Base-by-base conservation (phyloP, 2,888 invertebrate genomes). In the Mythimna lalbum region DNA sequence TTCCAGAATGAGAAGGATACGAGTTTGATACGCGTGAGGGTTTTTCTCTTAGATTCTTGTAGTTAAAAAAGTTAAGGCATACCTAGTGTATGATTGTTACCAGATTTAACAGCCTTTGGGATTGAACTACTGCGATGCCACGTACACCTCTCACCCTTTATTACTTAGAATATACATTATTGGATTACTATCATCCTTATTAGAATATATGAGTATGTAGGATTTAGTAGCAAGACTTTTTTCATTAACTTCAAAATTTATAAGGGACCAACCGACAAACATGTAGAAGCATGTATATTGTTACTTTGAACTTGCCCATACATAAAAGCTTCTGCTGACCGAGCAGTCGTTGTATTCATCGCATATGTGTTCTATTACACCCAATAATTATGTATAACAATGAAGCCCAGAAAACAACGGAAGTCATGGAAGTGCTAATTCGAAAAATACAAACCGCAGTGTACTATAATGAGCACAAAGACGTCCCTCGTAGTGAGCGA, bases 381-480 rank as follows among this genome's bases (percentile, higher is more conserved):
- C 87, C 87, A 85, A 88, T 91, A 91, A 93, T 94, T 89, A 91
- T 79, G 72, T 83, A 76, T 88, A 91, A 94, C 93, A 94, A 94
- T 93, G 93, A 90, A 85, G 88, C 88, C 90, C 89, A 82, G 86
- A 86, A 86, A 86, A 88, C 88, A 93, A 90, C 93, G 93, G 94
- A 94, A 93, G 89, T 88, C 87, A 90, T 92, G 89, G 90, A 94
- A 94, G 95, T 95, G 96, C 91, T 95, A 96, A 96, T 95, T 95
- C 92, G 95, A 94, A 94, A 95, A 95, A 91, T 91, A 94, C 89
- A 93, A 94, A 95, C 95, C 95, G 89, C 96, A 93, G 84, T 83
- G 86, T 75, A 74, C 76, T 76, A 80, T 92, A 93, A 94, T 93
- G 91, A 93, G 91, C 89, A 90, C 87, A 93, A 90, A 94, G 93